Conservation (phyloP, 2,113 vertebrate genomes). For the Plecotus auritus region DNA sequence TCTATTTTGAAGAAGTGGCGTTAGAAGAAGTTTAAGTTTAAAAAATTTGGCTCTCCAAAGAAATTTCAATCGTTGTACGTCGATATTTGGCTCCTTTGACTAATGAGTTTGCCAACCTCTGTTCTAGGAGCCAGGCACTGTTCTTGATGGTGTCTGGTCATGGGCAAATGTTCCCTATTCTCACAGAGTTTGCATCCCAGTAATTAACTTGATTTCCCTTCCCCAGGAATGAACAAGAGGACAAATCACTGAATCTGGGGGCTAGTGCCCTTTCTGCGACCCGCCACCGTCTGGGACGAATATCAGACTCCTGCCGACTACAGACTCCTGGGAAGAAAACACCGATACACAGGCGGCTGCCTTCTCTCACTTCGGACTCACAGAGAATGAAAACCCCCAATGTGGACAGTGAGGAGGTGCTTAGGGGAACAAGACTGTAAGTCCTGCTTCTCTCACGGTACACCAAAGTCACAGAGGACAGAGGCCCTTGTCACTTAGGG, state of each 20-base stretch:
- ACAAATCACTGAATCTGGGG: slow-evolving; percentile 47
- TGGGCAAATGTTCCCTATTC: background rate
- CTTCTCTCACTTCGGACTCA: slow-evolving; percentile 76
- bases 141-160: too few relatives aligned
- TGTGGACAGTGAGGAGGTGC: slow-evolving; percentile 75
- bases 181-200: fast-evolving
- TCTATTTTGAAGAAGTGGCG: too few relatives aligned
- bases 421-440: slow-evolving; percentile 84
- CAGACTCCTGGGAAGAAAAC: slow-evolving; percentile 76
- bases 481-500: background rate
- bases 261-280: slow-evolving; percentile 49
- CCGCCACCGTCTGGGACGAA: background rate
- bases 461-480: background rate
- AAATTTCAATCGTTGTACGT: too few relatives aligned
- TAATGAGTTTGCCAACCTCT: too few relatives aligned
- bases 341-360: slow-evolving; percentile 74
- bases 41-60: too few relatives aligned
- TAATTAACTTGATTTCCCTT: background rate
- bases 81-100: too few relatives aligned
- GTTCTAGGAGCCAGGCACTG: too few relatives aligned
- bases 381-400: slow-evolving; percentile 77
- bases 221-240: slow-evolving; percentile 81
- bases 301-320: slow-evolving; percentile 11
- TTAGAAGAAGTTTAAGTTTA: too few relatives aligned
- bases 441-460: slow-evolving; percentile 63